Base-by-base conservation (phyloP, 2,797 vertebrate species). In the Crocidura indochinensis region DNA sequence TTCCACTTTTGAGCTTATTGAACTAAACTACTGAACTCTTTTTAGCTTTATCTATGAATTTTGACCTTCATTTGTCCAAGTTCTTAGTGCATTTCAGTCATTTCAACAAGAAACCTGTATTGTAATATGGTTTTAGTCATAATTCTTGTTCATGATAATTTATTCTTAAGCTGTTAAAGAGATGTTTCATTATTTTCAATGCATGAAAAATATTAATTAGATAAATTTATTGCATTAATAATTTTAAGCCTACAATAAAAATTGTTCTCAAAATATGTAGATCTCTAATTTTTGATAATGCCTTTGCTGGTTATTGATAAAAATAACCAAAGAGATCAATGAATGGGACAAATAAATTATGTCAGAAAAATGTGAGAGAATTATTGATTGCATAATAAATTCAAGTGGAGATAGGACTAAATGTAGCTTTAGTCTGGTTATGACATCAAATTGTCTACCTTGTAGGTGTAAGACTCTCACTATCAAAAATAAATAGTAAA, bases 1-100 rank as follows among this genome's bases (percentile, higher is more conserved):
- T 12, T 53, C 31, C 38, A 86, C 31, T 92, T 92, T 92, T 72
- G 69, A 90, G 76, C 80, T 90, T 86, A 90, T 91, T 93, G 79
- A 95, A 92, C 83, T 74, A 88, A 94, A 93, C 75, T 79, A 69
- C 76, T 91, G 74, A 95, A 78, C 0, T 38, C 1, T 65, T 95
- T 90, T 94, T 83, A 68, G 56, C 27, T 74, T 94, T 90, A 49
- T 74, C 76, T 91, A 53, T 90, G 51, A 60, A 88, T 90, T 95
- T 93, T 94, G 91, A 90, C 92, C 83, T 92, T 91, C 90, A 84
- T 83, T 91, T 95, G 67, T 86, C 62, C 27, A 90, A 79, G 20
- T 80, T 84, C 79, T 60, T 85, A 74, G 8, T 76, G 68, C 46
- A 44, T 62, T 38, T 49, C 24, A 93, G 8, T 47, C 56, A 89